These are phyloP conservation scores for Apteryx owenii DNA, from an alignment of 2,113 vertebrate genomes.

Conservation along the genomic window DNA sequence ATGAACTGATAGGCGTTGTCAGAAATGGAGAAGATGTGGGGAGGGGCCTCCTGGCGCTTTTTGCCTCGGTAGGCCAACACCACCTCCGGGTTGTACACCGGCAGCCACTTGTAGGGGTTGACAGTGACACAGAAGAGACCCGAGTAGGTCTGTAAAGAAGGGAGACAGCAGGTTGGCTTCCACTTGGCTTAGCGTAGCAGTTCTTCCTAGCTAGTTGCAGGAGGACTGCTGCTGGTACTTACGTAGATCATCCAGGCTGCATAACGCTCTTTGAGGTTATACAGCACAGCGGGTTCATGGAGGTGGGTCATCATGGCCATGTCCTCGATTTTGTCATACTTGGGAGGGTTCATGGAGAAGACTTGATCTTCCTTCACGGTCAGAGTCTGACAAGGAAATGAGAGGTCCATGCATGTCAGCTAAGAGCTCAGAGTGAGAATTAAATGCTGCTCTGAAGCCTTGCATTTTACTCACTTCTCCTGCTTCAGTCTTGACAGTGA, in stretches of 20 bases:
- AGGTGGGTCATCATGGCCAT: constrained; percentile 94
- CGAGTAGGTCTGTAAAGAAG: constrained; percentile 69
- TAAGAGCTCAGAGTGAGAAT: neutral
- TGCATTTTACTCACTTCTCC: constrained; percentile 75
- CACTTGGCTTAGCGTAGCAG: too few relatives aligned
- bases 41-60: constrained; percentile 84
- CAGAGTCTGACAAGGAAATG: neutral
- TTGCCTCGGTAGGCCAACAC: constrained; percentile 83
- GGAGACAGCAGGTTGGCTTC: neutral
- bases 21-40: constrained; percentile 64
- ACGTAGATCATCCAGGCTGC: constrained; percentile 88
- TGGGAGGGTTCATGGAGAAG: constrained; percentile 80
- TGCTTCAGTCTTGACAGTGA: constrained; percentile 80
- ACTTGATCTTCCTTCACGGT: neutral
- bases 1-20: constrained; percentile 13
- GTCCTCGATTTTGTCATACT: constrained; percentile 86
- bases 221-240: constrained; percentile 47
- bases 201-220: neutral
- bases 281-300: constrained; percentile 85
- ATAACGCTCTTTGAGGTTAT: constrained; percentile 88
- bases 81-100: constrained; percentile 81
- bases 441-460: neutral
- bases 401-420: neutral
- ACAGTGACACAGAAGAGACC: constrained; percentile 80
- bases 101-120: constrained; percentile 84